Evolutionary conservation across 2,888 invertebrate species (phyloP), one percentile per base, ranked within the genome.

Genomic region (Punctoribates punctum): DNA sequence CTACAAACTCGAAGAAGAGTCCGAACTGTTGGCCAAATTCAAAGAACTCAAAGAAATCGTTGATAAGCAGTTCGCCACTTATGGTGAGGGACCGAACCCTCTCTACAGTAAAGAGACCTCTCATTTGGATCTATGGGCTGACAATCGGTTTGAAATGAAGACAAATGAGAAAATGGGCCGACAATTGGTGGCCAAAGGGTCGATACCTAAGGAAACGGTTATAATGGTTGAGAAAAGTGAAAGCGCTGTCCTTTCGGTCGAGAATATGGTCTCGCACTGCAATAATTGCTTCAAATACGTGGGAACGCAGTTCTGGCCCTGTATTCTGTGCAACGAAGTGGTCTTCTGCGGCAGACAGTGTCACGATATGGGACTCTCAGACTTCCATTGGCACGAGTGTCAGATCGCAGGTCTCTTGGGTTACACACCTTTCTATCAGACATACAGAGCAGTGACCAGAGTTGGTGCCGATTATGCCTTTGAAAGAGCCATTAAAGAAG

Each of bases 231-330:
- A 67, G 20, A 67, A 20, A 29, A 15, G 9, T 1, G 2, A 67
- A 17, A 20, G 4, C 1, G 38, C 20, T 2, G 38, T 67, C 9
- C 34, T 67, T 11, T 20, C 65, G 8, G 17, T 1, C 17, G 38
- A 38, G n/a, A n/a, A 29, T 2, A 20, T 67, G 9, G 8, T n/a
- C 1, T 38, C 20, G 1, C 1, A 17, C 5, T 67, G 65, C 38
- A 20, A 20, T 9, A 11, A 4, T 67, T 67, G 65, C 11, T 20
- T 20, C 38, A 67, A 67, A 38, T 2, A 1, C 15, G 34, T 67
- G n/a, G 65, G 38, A 4, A 34, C n/a, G 4, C 65, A 67, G 65
- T 67, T 38, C 65, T 67, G 65, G 65, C 65, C 65, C 6, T 67
- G 65, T 20, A n/a, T 67, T 67, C 38, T 6, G 20, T 67, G 65